These are phyloP conservation scores for Latrodectus hesperus DNA, from an alignment of 2,888 invertebrate genomes.

Conservation along the genomic window DNA sequence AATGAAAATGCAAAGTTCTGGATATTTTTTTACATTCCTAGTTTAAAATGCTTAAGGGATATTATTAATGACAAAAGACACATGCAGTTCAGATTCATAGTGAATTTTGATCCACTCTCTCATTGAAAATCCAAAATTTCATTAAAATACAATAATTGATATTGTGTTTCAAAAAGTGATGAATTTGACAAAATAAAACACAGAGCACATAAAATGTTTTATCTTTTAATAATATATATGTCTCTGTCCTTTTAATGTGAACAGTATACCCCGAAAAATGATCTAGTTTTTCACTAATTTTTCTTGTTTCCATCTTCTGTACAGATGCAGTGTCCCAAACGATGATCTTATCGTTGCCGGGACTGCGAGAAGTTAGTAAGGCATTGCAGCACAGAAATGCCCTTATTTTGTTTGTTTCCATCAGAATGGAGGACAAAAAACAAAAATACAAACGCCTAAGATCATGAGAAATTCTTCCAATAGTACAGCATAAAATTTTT, in stretches of 20 bases:
- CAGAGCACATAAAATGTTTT: conserved; percentile 53
- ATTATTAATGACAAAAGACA: no score
- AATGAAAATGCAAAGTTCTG: no score
- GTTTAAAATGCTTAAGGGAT: no score
- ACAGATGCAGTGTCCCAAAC: conserved; percentile 52
- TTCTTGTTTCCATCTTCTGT: conserved; percentile 57
- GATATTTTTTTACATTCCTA: no score
- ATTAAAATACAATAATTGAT: no score
- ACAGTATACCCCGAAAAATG: conserved; percentile 66
- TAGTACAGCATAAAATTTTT: conserved; percentile 46
- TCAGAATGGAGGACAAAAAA: conserved; percentile 53
- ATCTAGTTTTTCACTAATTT: conserved; percentile 39
- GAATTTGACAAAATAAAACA: conserved; percentile 9
- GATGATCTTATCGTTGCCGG: conserved; percentile 24
- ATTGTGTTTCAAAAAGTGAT: no score
- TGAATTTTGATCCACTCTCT: no score
- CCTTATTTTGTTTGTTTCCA: conserved; percentile 49
- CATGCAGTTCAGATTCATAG: no score
- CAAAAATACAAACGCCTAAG: conserved; percentile 66
- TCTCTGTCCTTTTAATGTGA: conserved; percentile 65
- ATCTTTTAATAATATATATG: conserved; percentile 68
- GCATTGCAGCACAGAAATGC: conserved; percentile 61
- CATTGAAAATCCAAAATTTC: no score
- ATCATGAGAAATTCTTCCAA: conserved; percentile 56
- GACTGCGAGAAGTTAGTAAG: conserved; percentile 42